These are phyloP conservation scores for Psix sp. DNA, from an alignment of 1,140 invertebrate species.

Conservation along the genomic window DNA sequence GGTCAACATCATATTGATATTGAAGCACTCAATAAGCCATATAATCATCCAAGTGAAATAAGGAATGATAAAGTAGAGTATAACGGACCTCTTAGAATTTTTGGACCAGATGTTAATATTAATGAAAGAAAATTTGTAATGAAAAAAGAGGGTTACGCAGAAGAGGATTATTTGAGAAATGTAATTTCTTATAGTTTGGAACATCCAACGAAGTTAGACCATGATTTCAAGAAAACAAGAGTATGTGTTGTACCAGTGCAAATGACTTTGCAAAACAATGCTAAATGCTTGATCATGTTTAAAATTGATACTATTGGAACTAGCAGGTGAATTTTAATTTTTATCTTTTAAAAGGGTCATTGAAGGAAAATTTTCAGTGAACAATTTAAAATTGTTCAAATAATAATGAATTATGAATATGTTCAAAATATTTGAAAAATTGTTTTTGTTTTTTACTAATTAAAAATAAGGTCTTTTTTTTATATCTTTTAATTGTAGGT, in stretches of 20 bases:
- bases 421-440: too few species aligned
- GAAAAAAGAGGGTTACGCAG: conserved; percentile 62
- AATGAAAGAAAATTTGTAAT: conserved; percentile 45
- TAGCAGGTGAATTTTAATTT: conserved; percentile 65
- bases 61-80: conserved; percentile 64
- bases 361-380: too few species aligned
- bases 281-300: conserved; percentile 63
- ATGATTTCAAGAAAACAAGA: conserved; percentile 69
- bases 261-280: conserved; percentile 73
- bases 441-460: too few species aligned
- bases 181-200: conserved; percentile 68
- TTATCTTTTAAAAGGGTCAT: too few species aligned
- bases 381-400: too few species aligned
- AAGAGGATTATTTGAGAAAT: conserved; percentile 67
- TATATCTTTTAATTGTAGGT: too few species aligned
- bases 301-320: conserved; percentile 73
- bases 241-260: conserved; percentile 70
- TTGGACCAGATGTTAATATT: conserved; percentile 73
- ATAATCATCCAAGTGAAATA: conserved; percentile 68
- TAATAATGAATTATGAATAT: too few species aligned
- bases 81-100: conserved; percentile 70
- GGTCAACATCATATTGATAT: conserved; percentile 75
- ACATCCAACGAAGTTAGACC: conserved; percentile 64
- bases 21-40: conserved; percentile 67
- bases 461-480: too few species aligned